Evolutionary conservation across 2,888 invertebrate genomes (phyloP).

Genomic region (Cryptophagus acutangulus): DNA sequence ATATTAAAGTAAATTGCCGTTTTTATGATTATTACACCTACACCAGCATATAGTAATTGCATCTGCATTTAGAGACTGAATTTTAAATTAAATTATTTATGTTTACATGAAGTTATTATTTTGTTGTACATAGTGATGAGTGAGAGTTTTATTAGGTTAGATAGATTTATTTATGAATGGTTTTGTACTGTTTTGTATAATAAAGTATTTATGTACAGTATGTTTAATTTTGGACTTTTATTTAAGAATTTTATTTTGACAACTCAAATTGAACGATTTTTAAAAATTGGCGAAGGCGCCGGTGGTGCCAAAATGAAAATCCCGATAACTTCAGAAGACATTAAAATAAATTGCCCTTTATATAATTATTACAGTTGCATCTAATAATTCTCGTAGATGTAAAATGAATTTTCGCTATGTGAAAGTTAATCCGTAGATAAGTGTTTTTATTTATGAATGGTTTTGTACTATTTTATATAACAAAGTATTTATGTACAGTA

Average conservation of each 20-base stretch:
- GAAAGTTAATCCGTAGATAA: conserved; percentile 15
- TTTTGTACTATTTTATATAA: conserved; percentile 15
- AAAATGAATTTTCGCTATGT: conserved; percentile 6
- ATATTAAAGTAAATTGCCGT: conserved; percentile 11
- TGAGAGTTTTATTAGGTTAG: neutral
- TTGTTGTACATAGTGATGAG: conserved; percentile 18
- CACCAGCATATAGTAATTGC: neutral
- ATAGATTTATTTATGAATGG: conserved; percentile 10
- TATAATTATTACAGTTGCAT: conserved; percentile 9
- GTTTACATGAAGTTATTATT: neutral
- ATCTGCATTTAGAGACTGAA: conserved; percentile 32
- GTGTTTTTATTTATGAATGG: conserved; percentile 11
- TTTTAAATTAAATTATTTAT: conserved; percentile 30
- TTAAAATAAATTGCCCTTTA: conserved; percentile 3
- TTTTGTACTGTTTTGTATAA: conserved; percentile 14
- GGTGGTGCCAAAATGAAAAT: too few species aligned
- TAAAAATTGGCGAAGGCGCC: too few species aligned
- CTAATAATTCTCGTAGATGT: neutral
- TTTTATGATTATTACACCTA: too few species aligned
- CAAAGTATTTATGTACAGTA: neutral
- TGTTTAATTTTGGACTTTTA: neutral
- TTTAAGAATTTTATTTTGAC: conserved; percentile 9
- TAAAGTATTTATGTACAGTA: neutral
- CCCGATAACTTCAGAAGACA: too few species aligned
- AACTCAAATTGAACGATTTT: too few species aligned